Base-by-base conservation (phyloP, 1,140 invertebrate species). In the Drosophila watanabei region DNA sequence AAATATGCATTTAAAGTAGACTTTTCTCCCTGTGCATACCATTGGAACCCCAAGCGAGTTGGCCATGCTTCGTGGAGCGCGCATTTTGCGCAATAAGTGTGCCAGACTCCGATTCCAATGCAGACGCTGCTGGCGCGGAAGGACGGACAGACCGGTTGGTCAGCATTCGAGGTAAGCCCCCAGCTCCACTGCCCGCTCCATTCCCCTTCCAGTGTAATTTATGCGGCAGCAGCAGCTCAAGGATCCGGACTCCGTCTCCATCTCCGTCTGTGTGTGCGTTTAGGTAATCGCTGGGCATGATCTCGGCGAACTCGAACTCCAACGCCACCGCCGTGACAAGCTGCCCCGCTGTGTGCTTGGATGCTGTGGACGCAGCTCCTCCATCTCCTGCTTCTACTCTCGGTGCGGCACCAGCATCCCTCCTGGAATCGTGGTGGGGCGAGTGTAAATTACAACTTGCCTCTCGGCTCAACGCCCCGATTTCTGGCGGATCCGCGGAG, bases 1-100 rank as follows among this genome's bases (percentile, higher is more conserved):
- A 32, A 63, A 30, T 63, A 24, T 39, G 5, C 9, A 24, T 24
- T 39, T 39, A 2, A 24, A 24, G 33, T 7, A 2, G 5, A 0
- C 10, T 2, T 43, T 66, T 70, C 32, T 48, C 32, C n/a, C 61
- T 58, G 78, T 82, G 73, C 28, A 59, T 18, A 18, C 28, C 51
- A 37, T 71, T 79, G 45, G 68, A 61, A 70, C 59, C 58, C 69
- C 70, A 75, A 61, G 61, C 64, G 75, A 81, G 64, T 49, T 89
- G 64, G 86, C 86, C 86, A 90, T 90, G 86, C 86, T 90, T 86
- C 86, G 79, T 81, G 87, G 57, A 90, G 86, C 87, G 82, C 79
- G 80, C 86, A 75, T 88, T 89, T 90, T 90, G 86, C 86, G 86
- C 86, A 90, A 90, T 90, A 90, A 90, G 86, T 90, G 86, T 90